Conservation (phyloP, 2,113 vertebrate genomes). For the Emydocephalus ijimae region DNA sequence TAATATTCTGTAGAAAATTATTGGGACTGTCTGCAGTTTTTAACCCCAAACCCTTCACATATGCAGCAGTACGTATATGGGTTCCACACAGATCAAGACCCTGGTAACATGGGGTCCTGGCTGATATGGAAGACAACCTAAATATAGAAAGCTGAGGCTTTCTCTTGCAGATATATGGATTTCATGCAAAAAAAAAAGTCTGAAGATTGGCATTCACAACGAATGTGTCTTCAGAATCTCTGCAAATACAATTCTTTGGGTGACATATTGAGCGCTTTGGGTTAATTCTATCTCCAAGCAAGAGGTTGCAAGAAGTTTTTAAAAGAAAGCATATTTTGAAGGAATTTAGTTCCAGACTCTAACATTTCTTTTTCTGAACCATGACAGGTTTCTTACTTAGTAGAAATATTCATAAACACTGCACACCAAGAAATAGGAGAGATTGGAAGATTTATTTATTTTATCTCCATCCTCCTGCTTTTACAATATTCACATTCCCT, state of each 20-base stretch:
- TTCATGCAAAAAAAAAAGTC: background rate
- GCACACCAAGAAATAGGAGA: background rate
- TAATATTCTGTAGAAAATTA: background rate
- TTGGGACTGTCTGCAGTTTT: background rate
- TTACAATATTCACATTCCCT: no score
- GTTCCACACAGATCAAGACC: background rate
- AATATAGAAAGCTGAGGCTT: background rate
- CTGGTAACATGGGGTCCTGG: background rate
- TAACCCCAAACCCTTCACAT: background rate
- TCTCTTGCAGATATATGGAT: background rate
- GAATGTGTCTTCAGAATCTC: background rate
- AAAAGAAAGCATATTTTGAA: background rate
- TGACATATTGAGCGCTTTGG: background rate
- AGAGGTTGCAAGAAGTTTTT: background rate
- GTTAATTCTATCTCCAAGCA: background rate
- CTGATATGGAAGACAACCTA: background rate
- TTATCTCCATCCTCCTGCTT: no score
- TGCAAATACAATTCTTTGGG: background rate
- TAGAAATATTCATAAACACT: background rate
- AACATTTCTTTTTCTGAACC: background rate
- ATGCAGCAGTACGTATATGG: background rate
- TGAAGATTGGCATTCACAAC: background rate
- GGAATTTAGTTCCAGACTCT: background rate
- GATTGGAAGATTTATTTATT: background rate
- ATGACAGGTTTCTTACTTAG: background rate